phyloP scores from a whole-genome alignment of 2,113 vertebrate species.

The Menura novaehollandiae region DNA sequence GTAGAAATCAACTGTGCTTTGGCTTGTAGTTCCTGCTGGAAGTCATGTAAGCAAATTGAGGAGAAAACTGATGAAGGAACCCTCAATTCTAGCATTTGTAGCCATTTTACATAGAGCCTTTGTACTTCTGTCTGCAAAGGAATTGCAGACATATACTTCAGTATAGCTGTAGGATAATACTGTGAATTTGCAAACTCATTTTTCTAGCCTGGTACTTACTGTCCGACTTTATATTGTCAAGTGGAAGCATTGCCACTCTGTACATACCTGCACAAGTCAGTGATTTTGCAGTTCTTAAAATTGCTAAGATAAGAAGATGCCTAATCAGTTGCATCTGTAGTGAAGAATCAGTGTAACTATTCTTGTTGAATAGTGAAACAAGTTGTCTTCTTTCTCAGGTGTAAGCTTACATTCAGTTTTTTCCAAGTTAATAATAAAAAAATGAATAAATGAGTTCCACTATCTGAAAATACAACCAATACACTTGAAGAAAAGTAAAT shows the following conservation, averaged over 20 bases:
- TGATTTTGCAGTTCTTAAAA: background rate
- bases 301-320: background rate
- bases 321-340: background rate
- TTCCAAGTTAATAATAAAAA: background rate
- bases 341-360: background rate
- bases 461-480: background rate
- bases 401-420: background rate
- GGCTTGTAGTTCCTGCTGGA: background rate
- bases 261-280: background rate
- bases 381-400: background rate
- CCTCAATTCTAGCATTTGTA: background rate
- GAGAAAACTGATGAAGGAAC: background rate
- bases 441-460: background rate
- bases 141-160: background rate
- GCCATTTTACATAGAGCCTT: background rate
- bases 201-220: background rate
- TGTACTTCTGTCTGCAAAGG: background rate
- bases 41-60: background rate
- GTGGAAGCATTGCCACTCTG: background rate
- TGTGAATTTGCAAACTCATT: background rate
- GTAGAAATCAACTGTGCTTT: background rate
- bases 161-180: background rate
- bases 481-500: background rate
- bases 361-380: background rate
- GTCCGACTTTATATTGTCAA: background rate